phyloP scores from a whole-genome alignment of 2,888 invertebrate genomes.

The Trypoxylon attenuatum region DNA sequence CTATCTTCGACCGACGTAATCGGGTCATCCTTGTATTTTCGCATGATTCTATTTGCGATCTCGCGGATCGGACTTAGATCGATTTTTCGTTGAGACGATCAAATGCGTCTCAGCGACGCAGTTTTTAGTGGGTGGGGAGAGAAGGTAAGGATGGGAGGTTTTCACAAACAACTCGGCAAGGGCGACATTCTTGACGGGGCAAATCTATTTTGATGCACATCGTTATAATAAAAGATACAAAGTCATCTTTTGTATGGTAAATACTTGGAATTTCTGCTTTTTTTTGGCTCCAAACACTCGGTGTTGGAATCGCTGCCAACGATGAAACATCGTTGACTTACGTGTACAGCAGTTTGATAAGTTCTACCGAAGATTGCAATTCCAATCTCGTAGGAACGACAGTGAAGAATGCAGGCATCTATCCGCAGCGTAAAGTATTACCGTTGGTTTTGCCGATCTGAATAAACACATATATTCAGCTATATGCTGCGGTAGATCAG shows the following conservation, averaged over 20 bases:
- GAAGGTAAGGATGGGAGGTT: not conserved
- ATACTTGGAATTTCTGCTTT: slow-evolving; percentile 4
- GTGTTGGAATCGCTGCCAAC: not conserved
- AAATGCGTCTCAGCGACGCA: no score
- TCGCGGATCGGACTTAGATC: not conserved
- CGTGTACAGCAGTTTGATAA: not conserved
- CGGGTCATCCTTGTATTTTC: not conserved
- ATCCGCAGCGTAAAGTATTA: no score
- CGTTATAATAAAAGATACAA: slow-evolving; percentile 53
- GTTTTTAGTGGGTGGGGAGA: no score
- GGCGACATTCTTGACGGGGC: slow-evolving; percentile 16
- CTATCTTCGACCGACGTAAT: not conserved
- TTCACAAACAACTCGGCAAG: not conserved
- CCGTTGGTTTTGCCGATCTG: no score
- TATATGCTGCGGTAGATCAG: no score
- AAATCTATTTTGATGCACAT: slow-evolving; percentile 42
- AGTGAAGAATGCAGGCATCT: no score
- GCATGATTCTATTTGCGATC: not conserved
- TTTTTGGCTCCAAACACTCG: slow-evolving; percentile 2
- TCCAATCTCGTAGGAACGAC: not conserved
- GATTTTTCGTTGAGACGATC: not conserved
- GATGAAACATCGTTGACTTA: not conserved
- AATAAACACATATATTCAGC: no score
- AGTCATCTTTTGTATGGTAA: slow-evolving; percentile 39
- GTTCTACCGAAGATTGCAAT: slow-evolving; percentile 19